Evolutionary conservation across 2,797 vertebrate genomes (phyloP).

Genomic region (Cuculus canorus): DNA sequence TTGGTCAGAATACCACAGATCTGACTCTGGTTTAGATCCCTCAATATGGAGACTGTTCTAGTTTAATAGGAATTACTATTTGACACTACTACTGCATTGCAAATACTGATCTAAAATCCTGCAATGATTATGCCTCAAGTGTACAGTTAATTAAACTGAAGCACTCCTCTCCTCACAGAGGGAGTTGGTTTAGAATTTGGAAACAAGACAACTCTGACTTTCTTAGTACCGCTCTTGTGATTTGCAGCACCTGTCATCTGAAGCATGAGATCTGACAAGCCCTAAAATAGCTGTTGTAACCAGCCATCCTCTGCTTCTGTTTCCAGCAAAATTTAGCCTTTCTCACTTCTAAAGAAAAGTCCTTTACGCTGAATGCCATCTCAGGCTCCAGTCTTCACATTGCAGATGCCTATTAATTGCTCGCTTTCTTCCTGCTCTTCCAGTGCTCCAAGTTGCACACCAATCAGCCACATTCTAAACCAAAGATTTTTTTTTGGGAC

Average conservation of each 20-base stretch:
- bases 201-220: neutral
- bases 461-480: neutral
- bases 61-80: neutral
- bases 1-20: neutral
- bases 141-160: neutral
- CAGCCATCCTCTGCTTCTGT: neutral
- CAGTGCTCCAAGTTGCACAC: neutral
- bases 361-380: neutral
- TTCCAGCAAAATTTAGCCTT: neutral
- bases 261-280: neutral
- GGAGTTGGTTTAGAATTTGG: neutral
- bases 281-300: neutral
- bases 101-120: neutral
- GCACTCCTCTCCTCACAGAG: neutral
- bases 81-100: neutral
- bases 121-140: neutral
- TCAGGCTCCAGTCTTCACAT: neutral
- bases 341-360: neutral
- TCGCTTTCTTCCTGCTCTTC: neutral
- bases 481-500: neutral
- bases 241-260: neutral
- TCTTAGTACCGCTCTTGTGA: neutral
- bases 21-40: neutral
- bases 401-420: neutral
- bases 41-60: accelerated